Evolutionary conservation across 1,140 invertebrate species (phyloP).

Genomic region (Rhizoglyphus robini): DNA sequence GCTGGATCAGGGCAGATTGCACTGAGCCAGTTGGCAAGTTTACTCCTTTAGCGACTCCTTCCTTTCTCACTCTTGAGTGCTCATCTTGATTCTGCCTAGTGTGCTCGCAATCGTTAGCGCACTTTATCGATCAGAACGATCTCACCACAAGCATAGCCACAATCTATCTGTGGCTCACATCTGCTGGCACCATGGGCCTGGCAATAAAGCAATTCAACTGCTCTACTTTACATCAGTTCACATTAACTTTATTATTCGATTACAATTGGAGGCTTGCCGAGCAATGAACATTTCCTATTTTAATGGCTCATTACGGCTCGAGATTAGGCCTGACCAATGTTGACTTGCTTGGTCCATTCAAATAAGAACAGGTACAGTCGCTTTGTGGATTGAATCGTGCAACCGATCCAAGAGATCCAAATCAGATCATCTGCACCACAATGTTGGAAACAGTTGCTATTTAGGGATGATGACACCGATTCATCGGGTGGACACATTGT

Average conservation of each 20-base stretch:
- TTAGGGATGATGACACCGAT: too few relatives aligned
- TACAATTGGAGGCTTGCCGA: not conserved
- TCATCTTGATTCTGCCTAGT: not conserved
- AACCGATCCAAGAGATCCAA: too few relatives aligned
- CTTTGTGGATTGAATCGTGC: too few relatives aligned
- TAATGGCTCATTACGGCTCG: not conserved
- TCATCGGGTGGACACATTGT: too few relatives aligned
- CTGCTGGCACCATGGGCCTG: not conserved
- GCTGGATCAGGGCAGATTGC: too few relatives aligned
- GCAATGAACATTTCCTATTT: not conserved
- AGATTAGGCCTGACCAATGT: too few relatives aligned
- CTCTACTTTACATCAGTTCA: not conserved
- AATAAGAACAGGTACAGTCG: too few relatives aligned
- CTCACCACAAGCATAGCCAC: not conserved
- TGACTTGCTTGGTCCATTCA: too few relatives aligned
- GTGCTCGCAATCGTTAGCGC: too few relatives aligned
- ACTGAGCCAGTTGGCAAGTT: not conserved
- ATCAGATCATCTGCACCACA: too few relatives aligned
- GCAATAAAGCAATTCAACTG: not conserved
- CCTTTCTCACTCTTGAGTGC: too few relatives aligned
- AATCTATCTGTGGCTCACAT: not conserved
- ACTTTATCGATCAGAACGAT: not conserved
- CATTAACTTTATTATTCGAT: not conserved
- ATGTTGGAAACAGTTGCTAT: too few relatives aligned
- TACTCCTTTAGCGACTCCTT: not conserved